A percentile compares a stretch with the other conserved stretches of the same genome.
Conservation (phyloP, 2,888 invertebrate species). For the Crioceris asparagi region DNA sequence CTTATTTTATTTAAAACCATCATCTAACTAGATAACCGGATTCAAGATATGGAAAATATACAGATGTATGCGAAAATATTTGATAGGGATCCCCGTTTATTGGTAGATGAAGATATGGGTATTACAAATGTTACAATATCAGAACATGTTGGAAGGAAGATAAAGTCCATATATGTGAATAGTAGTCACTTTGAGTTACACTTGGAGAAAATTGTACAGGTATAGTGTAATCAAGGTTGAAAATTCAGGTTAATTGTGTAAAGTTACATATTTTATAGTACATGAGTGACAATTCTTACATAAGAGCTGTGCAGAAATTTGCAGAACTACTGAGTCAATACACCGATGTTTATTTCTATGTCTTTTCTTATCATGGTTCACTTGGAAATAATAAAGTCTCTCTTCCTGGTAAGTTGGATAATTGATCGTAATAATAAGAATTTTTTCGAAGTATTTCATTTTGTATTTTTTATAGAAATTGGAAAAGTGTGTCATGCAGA, state of each 20-base stretch:
- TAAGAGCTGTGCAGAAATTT: conserved; percentile 15
- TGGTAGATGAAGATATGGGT: conserved; percentile 18
- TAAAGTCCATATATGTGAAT: conserved; percentile 16
- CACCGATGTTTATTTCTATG: conserved; percentile 21
- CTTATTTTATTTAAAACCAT: too few relatives aligned
- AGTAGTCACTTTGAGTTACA: too few relatives aligned
- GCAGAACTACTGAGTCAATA: conserved; percentile 18
- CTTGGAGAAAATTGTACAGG: too few relatives aligned
- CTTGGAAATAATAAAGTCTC: conserved; percentile 13
- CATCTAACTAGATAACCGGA: too few relatives aligned
- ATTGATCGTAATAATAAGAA: not conserved
- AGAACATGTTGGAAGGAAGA: conserved; percentile 10
- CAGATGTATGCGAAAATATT: conserved; percentile 5
- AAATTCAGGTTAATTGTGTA: too few relatives aligned
- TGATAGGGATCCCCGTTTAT: conserved; percentile 7
- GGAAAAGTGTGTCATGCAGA: conserved; percentile 21
- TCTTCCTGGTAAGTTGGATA: conserved; percentile 5
- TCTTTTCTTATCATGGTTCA: conserved; percentile 21
- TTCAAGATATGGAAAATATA: conserved; percentile 8
- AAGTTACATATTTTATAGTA: too few relatives aligned
- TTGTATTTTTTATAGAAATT: conserved; percentile 20
- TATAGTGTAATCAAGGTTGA: too few relatives aligned
- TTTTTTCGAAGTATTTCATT: not conserved
- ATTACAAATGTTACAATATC: conserved; percentile 10
- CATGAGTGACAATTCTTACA: conserved; percentile 17